Base-by-base conservation (phyloP, 2,797 vertebrate genomes). In the Choloepus didactylus region DNA sequence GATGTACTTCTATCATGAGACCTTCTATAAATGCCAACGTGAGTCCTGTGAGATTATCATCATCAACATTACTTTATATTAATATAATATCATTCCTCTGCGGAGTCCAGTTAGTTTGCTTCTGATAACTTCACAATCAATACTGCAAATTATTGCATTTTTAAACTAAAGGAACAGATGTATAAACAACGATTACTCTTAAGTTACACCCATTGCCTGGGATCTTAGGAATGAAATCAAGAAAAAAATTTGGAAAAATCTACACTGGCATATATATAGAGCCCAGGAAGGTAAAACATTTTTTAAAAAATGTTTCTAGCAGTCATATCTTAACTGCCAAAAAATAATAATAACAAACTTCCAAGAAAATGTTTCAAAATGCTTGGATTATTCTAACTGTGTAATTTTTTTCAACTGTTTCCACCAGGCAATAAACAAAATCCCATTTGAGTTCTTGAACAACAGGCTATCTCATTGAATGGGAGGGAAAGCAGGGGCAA, bases 291-390 rank as follows among this genome's bases (percentile, higher is more conserved):
- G 94, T 87, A 95, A 96, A 93, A 96, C 14, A 86, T 41, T 72
- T 35, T 66, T 72, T 38, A 18, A 85, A 56, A 73, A 89, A 83
- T n/a, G 87, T 87, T 93, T 86, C 83, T 46, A 96, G 90, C 31
- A 87, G 70, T 49, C 81, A 18, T 87, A 75, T 90, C 92, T 88
- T 49, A 76, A 82, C 59, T 96, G 95, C 97, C 96, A 96, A 67
- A 62, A 51, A 19, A 31, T 29, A 27, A 16, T 44, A 46, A 54
- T 49, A 23, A 27, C 9, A 41, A 67, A 89, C 83, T 88, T 94
- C 84, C 96, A 97, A 97, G 91, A 95, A 94, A 96, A 90, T 95
- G 90, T 97, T 96, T 95, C 88, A 97, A 92, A 97, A 97, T 83
- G 73, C 64, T 97, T 89, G 76, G 89, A 95, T 91, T 95, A 80